A percentile compares a stretch with the other conserved stretches of the same genome.
phyloP scores from a whole-genome alignment of 2,797 vertebrate genomes.

The Sebastes nivosus region DNA sequence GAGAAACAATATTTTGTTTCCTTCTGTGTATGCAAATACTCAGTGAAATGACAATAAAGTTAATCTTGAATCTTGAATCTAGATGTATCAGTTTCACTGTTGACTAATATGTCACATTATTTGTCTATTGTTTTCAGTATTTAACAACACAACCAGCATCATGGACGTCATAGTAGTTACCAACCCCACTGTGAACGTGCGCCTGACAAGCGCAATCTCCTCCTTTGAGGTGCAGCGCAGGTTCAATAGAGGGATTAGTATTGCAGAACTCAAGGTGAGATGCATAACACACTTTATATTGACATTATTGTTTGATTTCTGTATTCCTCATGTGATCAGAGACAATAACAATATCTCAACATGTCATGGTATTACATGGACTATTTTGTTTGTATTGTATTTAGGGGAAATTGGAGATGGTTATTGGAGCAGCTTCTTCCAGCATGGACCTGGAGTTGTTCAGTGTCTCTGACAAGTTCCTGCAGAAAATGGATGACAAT shows the following conservation, averaged over 20 bases:
- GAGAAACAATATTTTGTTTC: no score
- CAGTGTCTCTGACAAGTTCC: conserved; percentile 80
- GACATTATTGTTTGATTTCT: background rate
- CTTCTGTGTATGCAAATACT: no score
- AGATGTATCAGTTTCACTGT: no score
- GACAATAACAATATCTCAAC: background rate
- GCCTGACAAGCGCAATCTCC: conserved; percentile 86
- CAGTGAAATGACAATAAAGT: no score
- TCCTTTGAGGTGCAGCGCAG: conserved; percentile 83
- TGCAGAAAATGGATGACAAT: conserved; percentile 86
- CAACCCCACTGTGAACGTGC: conserved; percentile 84
- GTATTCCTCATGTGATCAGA: background rate
- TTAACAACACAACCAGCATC: background rate
- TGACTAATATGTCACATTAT: background rate
- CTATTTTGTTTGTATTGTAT: background rate
- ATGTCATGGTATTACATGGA: background rate
- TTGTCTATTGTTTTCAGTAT: conserved; percentile 1
- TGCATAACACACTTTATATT: no score
- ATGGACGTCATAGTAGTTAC: conserved; percentile 83
- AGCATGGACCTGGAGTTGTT: conserved; percentile 91
- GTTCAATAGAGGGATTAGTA: conserved; percentile 85
- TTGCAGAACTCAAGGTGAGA: conserved; percentile 91
- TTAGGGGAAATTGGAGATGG: conserved; percentile 89
- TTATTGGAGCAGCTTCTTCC: conserved; percentile 85
- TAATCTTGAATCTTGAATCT: no score